Conservation (phyloP, 2,888 invertebrate genomes). For the Andricus curvator region DNA sequence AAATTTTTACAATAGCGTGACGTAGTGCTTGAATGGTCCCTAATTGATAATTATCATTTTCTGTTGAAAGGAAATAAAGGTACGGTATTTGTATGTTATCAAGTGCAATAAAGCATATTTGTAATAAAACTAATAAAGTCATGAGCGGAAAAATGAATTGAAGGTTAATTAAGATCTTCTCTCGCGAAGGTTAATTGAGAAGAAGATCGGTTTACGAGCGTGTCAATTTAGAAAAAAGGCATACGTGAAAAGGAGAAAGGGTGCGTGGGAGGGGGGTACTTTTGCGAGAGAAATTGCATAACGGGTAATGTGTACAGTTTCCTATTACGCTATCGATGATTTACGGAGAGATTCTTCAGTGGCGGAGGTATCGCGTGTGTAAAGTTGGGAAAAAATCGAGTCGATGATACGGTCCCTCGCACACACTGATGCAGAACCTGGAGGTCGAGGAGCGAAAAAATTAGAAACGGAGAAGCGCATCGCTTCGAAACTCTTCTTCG, state of each 20-base stretch:
- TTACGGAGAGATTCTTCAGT: constrained; percentile 59
- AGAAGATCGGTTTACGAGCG: constrained; percentile 38
- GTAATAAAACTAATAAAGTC: constrained; percentile 7
- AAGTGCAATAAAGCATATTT: constrained; percentile 5
- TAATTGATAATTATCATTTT: background rate
- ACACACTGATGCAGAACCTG: constrained; percentile 1
- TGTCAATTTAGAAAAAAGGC: constrained; percentile 33
- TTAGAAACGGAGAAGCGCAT: constrained; percentile 23
- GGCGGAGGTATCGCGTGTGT: constrained; percentile 58
- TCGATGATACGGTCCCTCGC: constrained; percentile 37
- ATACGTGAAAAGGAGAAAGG: constrained; percentile 23
- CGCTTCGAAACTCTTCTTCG: constrained; percentile 43
- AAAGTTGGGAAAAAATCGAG: constrained; percentile 56
- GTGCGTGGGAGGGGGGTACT: background rate
- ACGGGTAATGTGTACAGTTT: constrained; percentile 32
- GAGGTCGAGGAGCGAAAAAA: constrained; percentile 17
- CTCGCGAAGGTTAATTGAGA: constrained; percentile 37
- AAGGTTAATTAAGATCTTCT: constrained; percentile 39
- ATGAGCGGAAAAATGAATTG: constrained; percentile 23
- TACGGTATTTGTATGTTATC: background rate
- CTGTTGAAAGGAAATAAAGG: background rate
- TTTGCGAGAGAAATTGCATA: constrained; percentile 36
- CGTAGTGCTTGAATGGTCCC: too few relatives aligned
- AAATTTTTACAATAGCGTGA: too few relatives aligned
- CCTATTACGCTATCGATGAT: constrained; percentile 56